Conservation (phyloP, 2,888 invertebrate genomes). For the Abscondita cerata region DNA sequence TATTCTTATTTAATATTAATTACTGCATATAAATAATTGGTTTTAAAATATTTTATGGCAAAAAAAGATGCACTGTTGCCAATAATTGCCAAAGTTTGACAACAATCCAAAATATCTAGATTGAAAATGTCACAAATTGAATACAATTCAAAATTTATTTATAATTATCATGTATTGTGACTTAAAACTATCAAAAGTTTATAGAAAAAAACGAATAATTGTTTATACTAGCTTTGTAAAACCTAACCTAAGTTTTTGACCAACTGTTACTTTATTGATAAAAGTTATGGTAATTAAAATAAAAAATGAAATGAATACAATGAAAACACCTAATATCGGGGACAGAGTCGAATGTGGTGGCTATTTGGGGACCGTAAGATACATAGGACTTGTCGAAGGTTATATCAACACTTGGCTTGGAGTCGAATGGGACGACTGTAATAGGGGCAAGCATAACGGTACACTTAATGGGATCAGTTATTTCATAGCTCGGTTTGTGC, state of each 20-base stretch:
- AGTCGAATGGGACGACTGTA: conserved; percentile 94
- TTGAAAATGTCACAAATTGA: background rate
- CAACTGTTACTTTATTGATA: background rate
- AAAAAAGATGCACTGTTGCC: too few relatives aligned
- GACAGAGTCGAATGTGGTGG: conserved; percentile 53
- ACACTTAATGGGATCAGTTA: conserved; percentile 80
- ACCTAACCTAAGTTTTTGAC: conserved; percentile 15
- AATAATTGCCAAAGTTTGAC: too few relatives aligned
- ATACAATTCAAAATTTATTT: background rate
- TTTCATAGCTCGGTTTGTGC: conserved; percentile 73
- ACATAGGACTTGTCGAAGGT: conserved; percentile 76
- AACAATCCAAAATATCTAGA: too few relatives aligned
- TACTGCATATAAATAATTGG: too few relatives aligned
- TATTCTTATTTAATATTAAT: too few relatives aligned
- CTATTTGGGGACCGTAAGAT: conserved; percentile 70
- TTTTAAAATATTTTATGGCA: too few relatives aligned
- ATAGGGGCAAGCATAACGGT: conserved; percentile 93
- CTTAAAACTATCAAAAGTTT: background rate
- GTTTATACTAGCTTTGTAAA: background rate
- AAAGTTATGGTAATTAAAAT: conserved; percentile 21
- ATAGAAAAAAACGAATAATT: background rate
- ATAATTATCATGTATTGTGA: background rate
- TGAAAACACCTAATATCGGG: conserved; percentile 43
- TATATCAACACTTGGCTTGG: conserved; percentile 85
- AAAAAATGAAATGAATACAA: conserved; percentile 22